Conservation (phyloP, 2,888 invertebrate species). For the Zaprionus lineosus region DNA sequence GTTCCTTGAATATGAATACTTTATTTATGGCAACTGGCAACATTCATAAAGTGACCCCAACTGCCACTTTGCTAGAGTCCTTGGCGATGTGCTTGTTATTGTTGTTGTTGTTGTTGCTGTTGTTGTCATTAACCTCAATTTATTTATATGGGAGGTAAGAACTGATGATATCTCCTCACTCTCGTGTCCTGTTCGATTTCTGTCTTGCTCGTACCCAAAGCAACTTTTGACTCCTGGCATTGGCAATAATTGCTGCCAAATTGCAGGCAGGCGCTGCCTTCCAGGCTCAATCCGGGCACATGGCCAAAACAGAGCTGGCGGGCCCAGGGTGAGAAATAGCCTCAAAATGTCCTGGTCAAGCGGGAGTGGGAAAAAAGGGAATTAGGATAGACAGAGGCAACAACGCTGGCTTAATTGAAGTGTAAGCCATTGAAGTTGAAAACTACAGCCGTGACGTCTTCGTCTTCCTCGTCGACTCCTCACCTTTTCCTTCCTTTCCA, state of each 20-base stretch:
- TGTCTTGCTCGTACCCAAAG: constrained; percentile 9
- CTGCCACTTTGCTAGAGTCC: constrained; percentile 32
- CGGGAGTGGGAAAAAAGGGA: not conserved
- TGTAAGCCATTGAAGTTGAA: constrained; percentile 68
- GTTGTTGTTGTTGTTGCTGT: constrained; percentile 14
- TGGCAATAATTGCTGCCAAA: constrained; percentile 76
- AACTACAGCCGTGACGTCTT: constrained; percentile 23
- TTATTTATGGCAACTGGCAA: constrained; percentile 50
- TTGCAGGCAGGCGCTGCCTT: constrained; percentile 52
- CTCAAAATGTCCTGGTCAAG: constrained; percentile 28
- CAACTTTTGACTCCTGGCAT: constrained; percentile 59
- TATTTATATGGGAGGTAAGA: constrained; percentile 38
- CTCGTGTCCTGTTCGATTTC: constrained; percentile 12
- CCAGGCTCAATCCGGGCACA: constrained; percentile 37
- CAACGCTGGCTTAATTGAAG: constrained; percentile 68
- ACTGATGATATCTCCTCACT: too few relatives aligned
- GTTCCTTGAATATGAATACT: constrained; percentile 44
- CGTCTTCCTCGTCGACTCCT: too few relatives aligned
- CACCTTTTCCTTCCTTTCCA: too few relatives aligned
- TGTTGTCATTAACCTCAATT: constrained; percentile 66
- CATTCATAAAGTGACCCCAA: constrained; percentile 48
- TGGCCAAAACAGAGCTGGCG: too few relatives aligned
- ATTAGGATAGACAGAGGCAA: too few relatives aligned
- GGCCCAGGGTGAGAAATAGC: constrained; percentile 30
- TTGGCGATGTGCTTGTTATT: not conserved